Percentiles rank a stretch among this genome's conserved stretches.
These are phyloP conservation scores for Scaptomyza cyrtandrae DNA, from an alignment of 2,888 invertebrate genomes.

Conservation along the genomic window DNA sequence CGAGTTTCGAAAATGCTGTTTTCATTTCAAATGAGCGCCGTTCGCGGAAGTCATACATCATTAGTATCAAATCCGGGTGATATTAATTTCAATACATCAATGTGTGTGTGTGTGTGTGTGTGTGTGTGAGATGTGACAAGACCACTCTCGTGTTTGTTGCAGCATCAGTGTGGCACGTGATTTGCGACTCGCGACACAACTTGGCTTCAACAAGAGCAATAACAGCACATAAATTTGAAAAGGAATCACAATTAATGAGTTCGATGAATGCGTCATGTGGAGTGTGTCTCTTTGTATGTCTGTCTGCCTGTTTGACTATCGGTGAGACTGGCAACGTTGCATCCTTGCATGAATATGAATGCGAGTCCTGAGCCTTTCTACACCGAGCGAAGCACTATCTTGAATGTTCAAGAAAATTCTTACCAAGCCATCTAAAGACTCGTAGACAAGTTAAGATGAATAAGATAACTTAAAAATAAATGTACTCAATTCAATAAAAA, in stretches of 20 bases:
- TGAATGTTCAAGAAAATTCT: neutral
- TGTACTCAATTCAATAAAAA: too few relatives aligned
- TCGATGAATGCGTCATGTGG: conserved; percentile 70
- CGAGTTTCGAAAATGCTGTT: conserved; percentile 54
- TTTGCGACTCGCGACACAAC: conserved; percentile 5
- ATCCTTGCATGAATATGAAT: conserved; percentile 8
- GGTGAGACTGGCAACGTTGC: conserved; percentile 33
- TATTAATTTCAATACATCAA: conserved; percentile 57
- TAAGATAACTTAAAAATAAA: too few relatives aligned
- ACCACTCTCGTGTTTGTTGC: conserved; percentile 12
- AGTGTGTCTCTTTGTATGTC: conserved; percentile 13
- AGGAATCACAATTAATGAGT: conserved; percentile 81
- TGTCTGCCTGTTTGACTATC: conserved; percentile 20
- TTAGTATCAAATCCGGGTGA: conserved; percentile 74
- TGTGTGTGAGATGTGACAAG: neutral
- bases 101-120: conserved; percentile 6
- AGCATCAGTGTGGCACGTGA: conserved; percentile 49
- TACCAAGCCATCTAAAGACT: neutral
- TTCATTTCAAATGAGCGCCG: conserved; percentile 74
- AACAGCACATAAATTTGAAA: conserved; percentile 72
- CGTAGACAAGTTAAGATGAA: too few relatives aligned
- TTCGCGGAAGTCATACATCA: conserved; percentile 76
- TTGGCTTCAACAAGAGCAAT: conserved; percentile 6
- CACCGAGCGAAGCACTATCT: neutral
- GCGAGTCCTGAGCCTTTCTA: neutral